Evolutionary conservation across 1,140 invertebrate genomes (phyloP), one percentile per base, ranked within the genome.

Genomic region (Heliconius eleuchia): DNA sequence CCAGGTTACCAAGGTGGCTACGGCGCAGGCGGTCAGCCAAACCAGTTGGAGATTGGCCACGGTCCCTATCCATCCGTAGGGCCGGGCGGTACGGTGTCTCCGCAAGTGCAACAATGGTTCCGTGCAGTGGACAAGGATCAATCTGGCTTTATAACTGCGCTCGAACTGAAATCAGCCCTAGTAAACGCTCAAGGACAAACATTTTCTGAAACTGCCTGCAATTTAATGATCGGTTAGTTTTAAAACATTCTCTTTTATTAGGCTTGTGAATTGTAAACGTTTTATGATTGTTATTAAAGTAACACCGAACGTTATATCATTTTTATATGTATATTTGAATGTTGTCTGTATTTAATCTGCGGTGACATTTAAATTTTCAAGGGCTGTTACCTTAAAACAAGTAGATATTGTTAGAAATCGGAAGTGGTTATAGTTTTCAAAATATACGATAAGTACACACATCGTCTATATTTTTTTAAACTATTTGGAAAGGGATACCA

Each of bases 161-260:
- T 86, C 18, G 98, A 99, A 94, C 94, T 99, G n/a, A 96, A 97
- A 91, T 93, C 96, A 8, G 98, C 98, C 7, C 94, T 99, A 5
- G 96, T 98, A 9, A 98, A 98, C 95, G 97, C 97, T 46, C 97
- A 98, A 94, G 98, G 98, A 37, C 96, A 97, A 78, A 96, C 96
- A 80, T 99, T 99, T 89, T 98, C 97, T 66, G 96, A 97, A 79
- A 96, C 96, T 82, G 97, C 97, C 50, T 98, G 98, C 91, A 96
- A 96, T 82, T 94, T 99, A n/a, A 98, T 99, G 97, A 98, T 99
- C 87, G 96, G 97, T 97, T 95, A 94, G 93, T 94, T 50, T 72
- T 30, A 13, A 66, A 30, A 52, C 6, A 19, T 52, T 5, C 18
- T 18, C 16, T 18, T 52, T 52, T 52, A 52, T 52, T 18, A 52